These are phyloP conservation scores for Nomada goodeniana DNA, from an alignment of 2,888 invertebrate species.

Conservation along the genomic window DNA sequence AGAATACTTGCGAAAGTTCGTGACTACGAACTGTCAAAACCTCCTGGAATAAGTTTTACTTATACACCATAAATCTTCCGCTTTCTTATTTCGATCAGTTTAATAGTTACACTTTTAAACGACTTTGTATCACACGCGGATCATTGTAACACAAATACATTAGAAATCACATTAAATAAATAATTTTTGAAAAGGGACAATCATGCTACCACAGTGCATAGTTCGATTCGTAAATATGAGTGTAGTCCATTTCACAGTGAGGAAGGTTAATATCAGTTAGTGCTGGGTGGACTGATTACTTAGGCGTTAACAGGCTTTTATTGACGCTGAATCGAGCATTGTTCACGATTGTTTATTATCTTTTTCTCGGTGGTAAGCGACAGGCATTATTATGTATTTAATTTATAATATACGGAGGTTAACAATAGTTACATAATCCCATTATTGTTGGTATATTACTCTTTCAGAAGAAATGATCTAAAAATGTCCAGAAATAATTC, in stretches of 20 bases:
- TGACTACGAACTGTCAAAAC: constrained; percentile 59
- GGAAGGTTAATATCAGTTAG: constrained; percentile 41
- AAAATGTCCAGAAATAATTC: constrained; percentile 26
- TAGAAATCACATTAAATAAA: constrained; percentile 6
- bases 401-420: background rate
- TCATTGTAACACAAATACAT: background rate
- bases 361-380: background rate
- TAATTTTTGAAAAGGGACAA: constrained; percentile 8
- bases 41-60: constrained; percentile 5
- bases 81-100: background rate
- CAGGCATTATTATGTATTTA: background rate
- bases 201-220: constrained; percentile 2
- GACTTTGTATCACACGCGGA: constrained; percentile 11
- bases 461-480: background rate
- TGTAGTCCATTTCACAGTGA: constrained; percentile 19
- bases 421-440: background rate
- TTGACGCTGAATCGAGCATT: background rate
- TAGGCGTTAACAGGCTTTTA: background rate
- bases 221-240: constrained; percentile 50
- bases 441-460: background rate
- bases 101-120: constrained; percentile 8
- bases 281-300: constrained; percentile 23
- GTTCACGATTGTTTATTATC: background rate
- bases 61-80: background rate
- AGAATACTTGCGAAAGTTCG: background rate